Evolutionary conservation across 2,113 vertebrate species (phyloP), one percentile per base, ranked within the genome.

Genomic region (Grallaria varia): DNA sequence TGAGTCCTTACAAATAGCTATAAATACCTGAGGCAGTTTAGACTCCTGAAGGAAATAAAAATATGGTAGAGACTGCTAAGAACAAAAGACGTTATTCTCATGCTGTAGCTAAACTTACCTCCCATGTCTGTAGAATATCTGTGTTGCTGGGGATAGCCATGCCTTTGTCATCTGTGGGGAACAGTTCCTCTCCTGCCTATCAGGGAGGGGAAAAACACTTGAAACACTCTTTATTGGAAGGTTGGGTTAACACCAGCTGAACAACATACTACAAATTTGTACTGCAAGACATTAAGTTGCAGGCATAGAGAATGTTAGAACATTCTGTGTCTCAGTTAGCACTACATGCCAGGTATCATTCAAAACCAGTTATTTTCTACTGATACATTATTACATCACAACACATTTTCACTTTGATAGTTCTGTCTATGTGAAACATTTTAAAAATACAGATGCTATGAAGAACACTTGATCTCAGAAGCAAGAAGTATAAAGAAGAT

Each of bases 71-170:
- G 28, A 73, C 15, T 25, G 17, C 27, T 33, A 16, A 79, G 20
- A 20, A 28, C 18, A 63, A 16, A 68, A 39, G 7, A 37, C 5
- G 5, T 3, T 3, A 23, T 22, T 53, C 9, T 73, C 12, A 27
- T 19, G 4, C 30, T 37, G 45, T 7, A n/a, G 30, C 33, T 87
- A 22, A 50, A 52, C 84, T 82, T 87, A 99, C 99, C 98, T 98
- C 98, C 99, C 99, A 99, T 0, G 99, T 99, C 10, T 99, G 96
- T 24, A 98, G 40, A 95, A 99, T 98, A 52, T 89, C 55, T 1
- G 98, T 98, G 44, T 97, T 73, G 75, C 98, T 98, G 55, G 71
- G 67, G 63, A 99, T 97, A 1, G 91, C 49, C 13, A 97, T 82
- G 63, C 98, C 99, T 25, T 98, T 92, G 13, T 97, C 97, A 95